Conservation (phyloP, 2,888 invertebrate species). For the Mesorhabditis spiculigera region DNA sequence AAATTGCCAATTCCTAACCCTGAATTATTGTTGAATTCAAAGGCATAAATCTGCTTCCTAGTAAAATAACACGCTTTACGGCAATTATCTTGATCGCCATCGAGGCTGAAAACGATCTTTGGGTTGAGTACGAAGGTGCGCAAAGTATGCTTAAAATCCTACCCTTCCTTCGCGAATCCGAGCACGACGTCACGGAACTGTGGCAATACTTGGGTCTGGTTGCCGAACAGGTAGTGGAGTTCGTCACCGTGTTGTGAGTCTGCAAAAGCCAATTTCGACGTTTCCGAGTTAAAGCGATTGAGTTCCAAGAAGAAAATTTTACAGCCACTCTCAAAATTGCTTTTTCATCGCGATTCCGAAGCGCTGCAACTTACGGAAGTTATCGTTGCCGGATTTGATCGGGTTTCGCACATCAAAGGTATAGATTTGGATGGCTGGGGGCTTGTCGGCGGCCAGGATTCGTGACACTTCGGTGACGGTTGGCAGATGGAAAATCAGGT, state of each 20-base stretch:
- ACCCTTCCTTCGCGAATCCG: conserved; percentile 3
- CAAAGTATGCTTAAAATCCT: not conserved
- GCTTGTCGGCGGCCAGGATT: not conserved
- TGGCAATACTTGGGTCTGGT: not conserved
- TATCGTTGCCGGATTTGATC: not conserved
- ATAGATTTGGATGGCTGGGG: not conserved
- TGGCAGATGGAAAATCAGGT: not conserved
- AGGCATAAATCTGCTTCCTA: not conserved
- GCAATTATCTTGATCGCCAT: not conserved
- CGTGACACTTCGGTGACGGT: not conserved
- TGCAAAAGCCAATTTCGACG: not conserved
- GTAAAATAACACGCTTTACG: not conserved
- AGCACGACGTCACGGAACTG: not conserved
- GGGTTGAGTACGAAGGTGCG: too few relatives aligned
- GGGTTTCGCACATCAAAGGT: not conserved
- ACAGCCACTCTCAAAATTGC: too few relatives aligned
- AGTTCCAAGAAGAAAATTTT: not conserved
- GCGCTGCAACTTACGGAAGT: not conserved
- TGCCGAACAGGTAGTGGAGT: not conserved
- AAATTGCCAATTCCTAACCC: too few relatives aligned
- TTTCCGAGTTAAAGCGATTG: not conserved
- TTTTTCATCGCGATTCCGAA: too few relatives aligned
- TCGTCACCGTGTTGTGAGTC: not conserved
- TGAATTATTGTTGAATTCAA: too few relatives aligned
- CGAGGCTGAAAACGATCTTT: too few relatives aligned